Conservation (phyloP, 2,797 vertebrate species). For the Octomys mimax region DNA sequence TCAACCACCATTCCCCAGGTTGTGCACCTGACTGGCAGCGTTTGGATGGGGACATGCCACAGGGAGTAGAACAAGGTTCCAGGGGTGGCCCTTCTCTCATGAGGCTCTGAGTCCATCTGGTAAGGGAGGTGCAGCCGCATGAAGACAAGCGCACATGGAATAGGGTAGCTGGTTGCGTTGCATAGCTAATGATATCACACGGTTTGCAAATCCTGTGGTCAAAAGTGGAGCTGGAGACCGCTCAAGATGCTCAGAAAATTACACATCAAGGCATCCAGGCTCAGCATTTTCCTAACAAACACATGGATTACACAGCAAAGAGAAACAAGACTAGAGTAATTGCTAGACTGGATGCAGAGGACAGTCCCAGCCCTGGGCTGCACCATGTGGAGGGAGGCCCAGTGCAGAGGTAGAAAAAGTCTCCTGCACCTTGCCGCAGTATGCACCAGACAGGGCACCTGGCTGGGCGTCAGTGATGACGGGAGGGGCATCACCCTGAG, state of each 20-base stretch:
- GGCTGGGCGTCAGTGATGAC: neutral
- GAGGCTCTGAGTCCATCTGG: neutral
- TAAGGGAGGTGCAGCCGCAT: too few relatives aligned
- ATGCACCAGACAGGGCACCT: too few relatives aligned
- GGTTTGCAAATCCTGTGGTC: too few relatives aligned
- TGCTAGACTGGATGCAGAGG: accelerated
- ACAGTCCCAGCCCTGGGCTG: neutral
- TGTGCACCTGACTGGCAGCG: too few relatives aligned
- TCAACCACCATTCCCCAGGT: neutral
- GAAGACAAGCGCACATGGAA: neutral
- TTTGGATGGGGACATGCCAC: accelerated
- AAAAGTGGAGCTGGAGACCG: neutral
- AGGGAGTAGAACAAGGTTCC: neutral
- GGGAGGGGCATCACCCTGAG: accelerated
- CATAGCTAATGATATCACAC: neutral
- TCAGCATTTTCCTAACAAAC: neutral
- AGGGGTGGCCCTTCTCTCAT: accelerated
- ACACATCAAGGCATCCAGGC: neutral
- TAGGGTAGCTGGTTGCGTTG: neutral
- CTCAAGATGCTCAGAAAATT: neutral
- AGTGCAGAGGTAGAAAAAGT: accelerated
- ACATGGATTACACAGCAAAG: accelerated
- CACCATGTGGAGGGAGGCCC: accelerated
- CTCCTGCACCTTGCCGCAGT: neutral
- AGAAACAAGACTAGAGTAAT: neutral